Percentiles rank a stretch among this genome's conserved stretches.
These are phyloP conservation scores for Ophion costatus DNA, from an alignment of 2,888 invertebrate genomes.

Conservation along the genomic window DNA sequence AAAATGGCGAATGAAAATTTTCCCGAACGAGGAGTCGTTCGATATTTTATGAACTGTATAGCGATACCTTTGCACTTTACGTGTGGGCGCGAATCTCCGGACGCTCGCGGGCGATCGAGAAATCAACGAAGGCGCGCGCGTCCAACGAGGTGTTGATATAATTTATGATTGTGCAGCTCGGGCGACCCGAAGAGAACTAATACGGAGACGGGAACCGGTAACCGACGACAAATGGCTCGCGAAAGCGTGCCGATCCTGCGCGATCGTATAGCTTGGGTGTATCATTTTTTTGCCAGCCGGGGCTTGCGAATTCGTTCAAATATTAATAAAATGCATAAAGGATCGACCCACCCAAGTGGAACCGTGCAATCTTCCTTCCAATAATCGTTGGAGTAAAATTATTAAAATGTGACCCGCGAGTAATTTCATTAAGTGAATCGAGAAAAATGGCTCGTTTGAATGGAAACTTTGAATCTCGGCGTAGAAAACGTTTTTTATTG, in stretches of 20 bases:
- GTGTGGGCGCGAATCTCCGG: constrained; percentile 69
- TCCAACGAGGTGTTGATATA: constrained; percentile 80
- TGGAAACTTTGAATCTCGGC: neutral
- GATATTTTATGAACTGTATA: constrained; percentile 1
- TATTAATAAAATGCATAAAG: constrained; percentile 19
- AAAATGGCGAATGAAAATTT: neutral
- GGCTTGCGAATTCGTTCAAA: constrained; percentile 31
- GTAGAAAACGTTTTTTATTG: neutral
- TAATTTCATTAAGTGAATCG: neutral
- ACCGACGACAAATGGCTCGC: constrained; percentile 62
- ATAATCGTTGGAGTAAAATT: neutral
- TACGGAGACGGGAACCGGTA: constrained; percentile 65
- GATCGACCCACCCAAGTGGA: constrained; percentile 33
- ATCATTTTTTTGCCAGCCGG: constrained; percentile 47
- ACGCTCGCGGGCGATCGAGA: constrained; percentile 67
- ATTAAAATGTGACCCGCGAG: neutral
- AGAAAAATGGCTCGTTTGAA: neutral
- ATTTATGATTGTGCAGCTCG: constrained; percentile 76
- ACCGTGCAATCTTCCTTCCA: neutral
- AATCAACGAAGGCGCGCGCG: constrained; percentile 62
- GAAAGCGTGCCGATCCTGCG: constrained; percentile 58
- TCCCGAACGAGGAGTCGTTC: constrained; percentile 4
- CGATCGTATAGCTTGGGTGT: constrained; percentile 21
- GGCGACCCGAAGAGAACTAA: constrained; percentile 58
- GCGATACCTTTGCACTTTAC: constrained; percentile 43